These are phyloP conservation scores for mouse (Mus musculus) DNA, from an alignment of 2,113 vertebrate genomes.

Conservation along the genomic window GRCm39 chr11:42387001-42387500, in stretches of 20 bases:
- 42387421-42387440: not conserved
- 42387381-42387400: not conserved
- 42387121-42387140: conserved; percentile 7
- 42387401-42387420: not conserved
- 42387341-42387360: not conserved
- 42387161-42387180: conserved; percentile 30
- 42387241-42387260: not conserved
- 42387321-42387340: not conserved
- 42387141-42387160: not conserved
- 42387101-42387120: not conserved
- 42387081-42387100: not conserved
- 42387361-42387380: conserved; percentile 37
- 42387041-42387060: not conserved
- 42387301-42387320: not conserved
- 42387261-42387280: not conserved
- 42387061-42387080: not conserved
- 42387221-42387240: not conserved
- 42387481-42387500: conserved; percentile 66
- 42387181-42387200: not conserved
- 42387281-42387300: not conserved
- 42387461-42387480: conserved; percentile 65
- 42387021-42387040: not conserved
- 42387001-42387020: not conserved
- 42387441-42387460: not conserved
- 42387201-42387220: not conserved